Conservation (phyloP, 2,888 invertebrate species). For the Pandemis cinnamomeana region DNA sequence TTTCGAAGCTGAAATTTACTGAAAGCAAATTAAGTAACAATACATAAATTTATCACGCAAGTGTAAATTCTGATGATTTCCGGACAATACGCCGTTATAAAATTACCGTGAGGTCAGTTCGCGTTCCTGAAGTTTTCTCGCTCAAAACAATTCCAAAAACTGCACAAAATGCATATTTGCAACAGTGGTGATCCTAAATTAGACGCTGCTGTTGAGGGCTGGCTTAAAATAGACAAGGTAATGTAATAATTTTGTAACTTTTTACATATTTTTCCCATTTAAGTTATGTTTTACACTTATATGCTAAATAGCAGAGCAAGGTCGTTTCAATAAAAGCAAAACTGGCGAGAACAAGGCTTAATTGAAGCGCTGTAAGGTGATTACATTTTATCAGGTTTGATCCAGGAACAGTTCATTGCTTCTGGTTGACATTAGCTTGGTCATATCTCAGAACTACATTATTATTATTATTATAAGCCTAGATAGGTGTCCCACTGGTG, state of each 20-base stretch:
- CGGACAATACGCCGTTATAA: neutral
- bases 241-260: conserved; percentile 37
- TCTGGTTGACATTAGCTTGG: neutral
- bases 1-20: conserved; percentile 7
- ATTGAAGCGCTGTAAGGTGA: conserved; percentile 23
- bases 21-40: neutral
- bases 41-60: neutral
- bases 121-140: conserved; percentile 3
- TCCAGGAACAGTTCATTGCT: conserved; percentile 11
- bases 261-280: neutral
- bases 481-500: too few species aligned
- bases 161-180: conserved; percentile 56
- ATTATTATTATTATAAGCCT: too few species aligned
- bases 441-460: neutral
- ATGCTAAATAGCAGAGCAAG: conserved; percentile 22
- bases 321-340: conserved; percentile 35
- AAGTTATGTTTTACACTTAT: conserved; percentile 3
- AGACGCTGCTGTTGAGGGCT: conserved; percentile 87
- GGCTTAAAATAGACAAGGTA: conserved; percentile 91
- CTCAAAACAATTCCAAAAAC: conserved; percentile 9
- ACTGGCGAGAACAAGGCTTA: conserved; percentile 9
- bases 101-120: neutral
- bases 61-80: neutral
- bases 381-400: conserved; percentile 7
- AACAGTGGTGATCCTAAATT: conserved; percentile 83